These are phyloP conservation scores for Tupaia chinensis DNA, from an alignment of 2,113 vertebrate genomes.

Conservation along the genomic window DNA sequence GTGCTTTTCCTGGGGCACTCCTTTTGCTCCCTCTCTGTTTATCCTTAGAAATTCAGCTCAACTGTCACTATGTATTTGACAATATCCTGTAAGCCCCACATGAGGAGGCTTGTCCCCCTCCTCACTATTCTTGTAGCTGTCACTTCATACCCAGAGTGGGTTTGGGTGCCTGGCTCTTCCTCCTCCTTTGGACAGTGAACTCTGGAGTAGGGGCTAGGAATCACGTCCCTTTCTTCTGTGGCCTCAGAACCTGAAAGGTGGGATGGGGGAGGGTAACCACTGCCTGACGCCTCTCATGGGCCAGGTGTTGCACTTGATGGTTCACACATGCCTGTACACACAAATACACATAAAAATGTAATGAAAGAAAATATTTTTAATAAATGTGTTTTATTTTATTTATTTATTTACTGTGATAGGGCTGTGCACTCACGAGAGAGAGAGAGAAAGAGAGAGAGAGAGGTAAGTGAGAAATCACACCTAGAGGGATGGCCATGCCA, in stretches of 20 bases:
- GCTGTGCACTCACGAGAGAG: too few species aligned
- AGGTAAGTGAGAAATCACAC: too few species aligned
- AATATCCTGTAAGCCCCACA: background rate
- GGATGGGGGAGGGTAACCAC: background rate
- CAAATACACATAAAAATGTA: background rate
- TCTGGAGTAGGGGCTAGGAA: background rate
- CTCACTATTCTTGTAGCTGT: background rate
- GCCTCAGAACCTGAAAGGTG: background rate
- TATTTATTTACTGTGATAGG: too few species aligned
- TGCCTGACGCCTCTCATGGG: background rate
- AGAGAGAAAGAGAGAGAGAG: too few species aligned
- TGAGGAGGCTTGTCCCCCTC: background rate
- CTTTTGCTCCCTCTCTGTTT: too few species aligned
- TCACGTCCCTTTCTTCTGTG: background rate
- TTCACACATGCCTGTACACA: background rate
- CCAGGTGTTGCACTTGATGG: background rate
- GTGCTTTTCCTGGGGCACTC: too few species aligned
- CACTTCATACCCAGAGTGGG: background rate
- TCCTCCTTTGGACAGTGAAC: background rate
- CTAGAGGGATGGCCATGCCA: too few species aligned
- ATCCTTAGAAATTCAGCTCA: background rate
- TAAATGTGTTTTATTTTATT: too few species aligned
- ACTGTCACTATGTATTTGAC: background rate
- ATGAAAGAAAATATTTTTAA: conserved; percentile 10
- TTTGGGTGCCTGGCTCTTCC: background rate